A percentile compares a stretch with the other conserved stretches of the same genome.
phyloP scores from a whole-genome alignment of 2,888 invertebrate genomes.

The Invenusta paracnida region DNA sequence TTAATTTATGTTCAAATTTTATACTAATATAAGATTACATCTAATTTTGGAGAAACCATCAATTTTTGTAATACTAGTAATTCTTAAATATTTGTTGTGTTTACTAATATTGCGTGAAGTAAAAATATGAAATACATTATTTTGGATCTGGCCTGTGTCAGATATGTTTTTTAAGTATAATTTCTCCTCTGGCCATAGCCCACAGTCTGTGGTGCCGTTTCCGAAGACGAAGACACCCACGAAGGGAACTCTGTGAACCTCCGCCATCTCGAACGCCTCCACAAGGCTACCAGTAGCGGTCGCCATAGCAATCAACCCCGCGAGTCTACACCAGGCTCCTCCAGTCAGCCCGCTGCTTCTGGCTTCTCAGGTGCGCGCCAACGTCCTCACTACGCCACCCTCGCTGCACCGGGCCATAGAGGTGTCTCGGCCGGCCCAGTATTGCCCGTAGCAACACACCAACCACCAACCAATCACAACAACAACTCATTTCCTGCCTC shows the following conservation, averaged over 20 bases:
- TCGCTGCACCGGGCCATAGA: neutral
- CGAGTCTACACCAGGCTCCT: neutral
- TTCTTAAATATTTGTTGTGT: too few species aligned
- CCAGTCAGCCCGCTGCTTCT: neutral
- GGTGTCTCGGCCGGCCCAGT: neutral
- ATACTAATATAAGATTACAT: too few species aligned
- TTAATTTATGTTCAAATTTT: too few species aligned
- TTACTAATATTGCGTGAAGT: too few species aligned
- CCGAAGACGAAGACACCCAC: neutral
- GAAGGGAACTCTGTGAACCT: neutral
- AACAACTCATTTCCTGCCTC: neutral
- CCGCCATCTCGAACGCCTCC: neutral
- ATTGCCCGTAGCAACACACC: neutral
- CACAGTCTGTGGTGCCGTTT: too few species aligned
- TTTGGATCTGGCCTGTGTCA: too few species aligned
- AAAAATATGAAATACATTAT: too few species aligned
- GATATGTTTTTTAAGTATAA: too few species aligned
- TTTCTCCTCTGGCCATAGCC: too few species aligned
- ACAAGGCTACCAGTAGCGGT: neutral
- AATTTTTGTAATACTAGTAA: too few species aligned
- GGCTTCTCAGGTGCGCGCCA: neutral
- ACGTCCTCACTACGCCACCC: neutral
- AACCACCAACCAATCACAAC: neutral
- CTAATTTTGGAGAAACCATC: too few species aligned
- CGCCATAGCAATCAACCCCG: neutral